These are phyloP conservation scores for Rhagium mordax DNA, from an alignment of 2,888 invertebrate species.

Conservation along the genomic window DNA sequence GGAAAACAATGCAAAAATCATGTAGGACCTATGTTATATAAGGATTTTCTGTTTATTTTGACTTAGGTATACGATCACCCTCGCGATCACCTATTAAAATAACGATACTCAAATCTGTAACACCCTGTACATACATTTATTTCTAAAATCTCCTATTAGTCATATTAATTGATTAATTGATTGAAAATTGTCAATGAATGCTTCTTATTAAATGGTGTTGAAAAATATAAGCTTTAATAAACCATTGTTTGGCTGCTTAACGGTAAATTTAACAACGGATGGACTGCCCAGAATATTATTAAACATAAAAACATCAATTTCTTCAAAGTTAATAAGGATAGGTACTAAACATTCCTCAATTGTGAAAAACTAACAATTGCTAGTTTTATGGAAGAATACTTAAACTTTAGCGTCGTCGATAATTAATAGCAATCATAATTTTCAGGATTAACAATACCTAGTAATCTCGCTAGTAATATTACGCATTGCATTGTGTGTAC, in stretches of 20 bases:
- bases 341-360: background rate
- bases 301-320: background rate
- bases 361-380: background rate
- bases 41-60: no score
- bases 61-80: no score
- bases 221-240: background rate
- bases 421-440: conserved; percentile 12
- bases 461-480: background rate
- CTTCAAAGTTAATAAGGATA: background rate
- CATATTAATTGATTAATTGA: no score
- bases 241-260: conserved; percentile 5
- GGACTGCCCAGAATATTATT: background rate
- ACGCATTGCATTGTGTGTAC: conserved; percentile 11
- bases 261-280: conserved; percentile 6
- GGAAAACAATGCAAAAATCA: no score
- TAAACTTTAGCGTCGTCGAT: conserved; percentile 10
- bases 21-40: no score
- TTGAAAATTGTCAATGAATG: no score
- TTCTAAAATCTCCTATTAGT: no score
- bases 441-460: conserved; percentile 1
- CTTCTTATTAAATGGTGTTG: background rate
- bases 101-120: no score
- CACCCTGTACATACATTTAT: no score
- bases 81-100: no score
- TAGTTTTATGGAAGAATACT: background rate